Conservation (phyloP, 2,797 vertebrate species). For the Thaleichthys pacificus region DNA sequence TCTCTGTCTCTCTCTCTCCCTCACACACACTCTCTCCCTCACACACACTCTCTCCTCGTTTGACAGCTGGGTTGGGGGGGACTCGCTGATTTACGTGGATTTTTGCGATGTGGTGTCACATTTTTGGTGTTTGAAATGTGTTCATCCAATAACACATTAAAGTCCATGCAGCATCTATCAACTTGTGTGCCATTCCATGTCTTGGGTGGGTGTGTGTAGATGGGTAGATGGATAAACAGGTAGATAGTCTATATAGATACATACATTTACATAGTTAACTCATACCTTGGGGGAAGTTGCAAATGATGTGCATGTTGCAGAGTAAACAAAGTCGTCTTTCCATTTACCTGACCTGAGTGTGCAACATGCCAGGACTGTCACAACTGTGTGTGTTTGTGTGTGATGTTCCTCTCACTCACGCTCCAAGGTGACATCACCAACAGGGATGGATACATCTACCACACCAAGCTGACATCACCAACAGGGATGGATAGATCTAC, state of each 20-base stretch:
- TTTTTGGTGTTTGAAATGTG: conserved; percentile 44
- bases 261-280: no score
- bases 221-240: no score
- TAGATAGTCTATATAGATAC: no score
- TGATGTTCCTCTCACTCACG: no score
- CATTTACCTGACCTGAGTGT: conserved; percentile 3
- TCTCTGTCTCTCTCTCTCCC: no score
- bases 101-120: conserved; percentile 42
- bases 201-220: neutral
- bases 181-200: neutral
- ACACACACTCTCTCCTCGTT: neutral
- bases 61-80: conserved; percentile 34
- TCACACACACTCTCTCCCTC: no score
- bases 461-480: no score
- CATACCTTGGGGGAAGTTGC: neutral
- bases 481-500: no score
- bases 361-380: conserved; percentile 22
- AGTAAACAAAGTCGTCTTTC: no score
- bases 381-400: neutral
- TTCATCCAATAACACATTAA: conserved; percentile 19
- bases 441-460: no score
- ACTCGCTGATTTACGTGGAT: conserved; percentile 35
- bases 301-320: neutral
- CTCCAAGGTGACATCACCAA: no score
- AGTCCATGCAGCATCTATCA: conserved; percentile 13